phyloP scores from a whole-genome alignment of 64 coral and sea anemone genomes.

The Actinia tenebrosa region DNA sequence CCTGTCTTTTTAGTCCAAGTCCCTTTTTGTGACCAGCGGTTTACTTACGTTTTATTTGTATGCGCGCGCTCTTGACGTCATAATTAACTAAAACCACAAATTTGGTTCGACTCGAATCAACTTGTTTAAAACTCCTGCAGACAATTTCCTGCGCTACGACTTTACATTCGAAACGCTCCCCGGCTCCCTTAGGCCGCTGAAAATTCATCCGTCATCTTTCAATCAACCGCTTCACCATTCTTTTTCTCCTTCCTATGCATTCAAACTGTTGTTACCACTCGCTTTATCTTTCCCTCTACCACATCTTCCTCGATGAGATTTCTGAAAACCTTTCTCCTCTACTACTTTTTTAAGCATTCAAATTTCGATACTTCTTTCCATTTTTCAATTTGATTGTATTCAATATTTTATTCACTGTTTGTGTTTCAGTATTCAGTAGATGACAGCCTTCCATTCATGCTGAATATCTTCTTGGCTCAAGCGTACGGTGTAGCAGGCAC shows the following conservation, averaged over 20 bases:
- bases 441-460: slow-evolving; percentile 92
- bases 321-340: too few relatives aligned
- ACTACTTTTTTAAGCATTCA: too few relatives aligned
- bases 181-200: too few relatives aligned
- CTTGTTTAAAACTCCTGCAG: too few relatives aligned
- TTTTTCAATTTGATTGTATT: neutral
- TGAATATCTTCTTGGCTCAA: slow-evolving; percentile 97
- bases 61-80: neutral
- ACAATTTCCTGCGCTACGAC: too few relatives aligned
- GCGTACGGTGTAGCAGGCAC: slow-evolving; percentile 83
- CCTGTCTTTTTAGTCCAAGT: neutral
- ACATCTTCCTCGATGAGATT: too few relatives aligned
- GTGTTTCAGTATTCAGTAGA: slow-evolving; percentile 86
- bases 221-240: too few relatives aligned
- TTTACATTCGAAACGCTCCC: too few relatives aligned
- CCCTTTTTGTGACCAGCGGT: neutral
- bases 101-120: neutral
- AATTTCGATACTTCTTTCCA: neutral
- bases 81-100: neutral
- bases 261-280: too few relatives aligned
- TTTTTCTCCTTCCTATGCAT: too few relatives aligned
- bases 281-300: too few relatives aligned
- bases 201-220: too few relatives aligned
- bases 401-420: neutral
- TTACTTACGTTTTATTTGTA: neutral